Conservation (phyloP, 2,888 invertebrate species). For the Drosophila imparisetae region DNA sequence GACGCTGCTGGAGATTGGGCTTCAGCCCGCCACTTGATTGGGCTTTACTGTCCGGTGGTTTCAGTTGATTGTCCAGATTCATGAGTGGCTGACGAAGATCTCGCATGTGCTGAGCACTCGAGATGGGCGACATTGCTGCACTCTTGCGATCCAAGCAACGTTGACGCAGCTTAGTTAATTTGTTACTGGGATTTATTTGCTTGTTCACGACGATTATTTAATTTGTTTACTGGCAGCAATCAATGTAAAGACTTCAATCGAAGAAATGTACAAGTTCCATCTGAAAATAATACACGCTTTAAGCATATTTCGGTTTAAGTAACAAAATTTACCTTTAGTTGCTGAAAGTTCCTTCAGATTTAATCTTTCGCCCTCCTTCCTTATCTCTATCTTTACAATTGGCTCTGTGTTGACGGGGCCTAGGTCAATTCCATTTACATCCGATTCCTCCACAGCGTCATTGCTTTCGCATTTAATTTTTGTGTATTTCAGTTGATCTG, state of each 20-base stretch:
- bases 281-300: background rate
- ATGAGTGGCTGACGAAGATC: slow-evolving; percentile 34
- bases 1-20: background rate
- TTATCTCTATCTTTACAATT: background rate
- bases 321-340: background rate
- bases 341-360: background rate
- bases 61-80: slow-evolving; percentile 14
- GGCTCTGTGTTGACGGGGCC: slow-evolving; percentile 22
- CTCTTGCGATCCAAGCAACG: background rate
- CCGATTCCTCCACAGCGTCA: background rate
- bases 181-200: background rate
- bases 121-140: background rate
- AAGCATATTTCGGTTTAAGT: background rate
- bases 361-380: background rate
- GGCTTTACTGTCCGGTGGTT: background rate
- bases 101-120: slow-evolving; percentile 21
- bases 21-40: background rate
- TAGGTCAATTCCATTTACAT: slow-evolving; percentile 23
- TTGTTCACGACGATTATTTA: slow-evolving; percentile 23
- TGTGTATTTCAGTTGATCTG: background rate
- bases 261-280: background rate
- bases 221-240: slow-evolving; percentile 1
- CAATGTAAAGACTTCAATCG: background rate
- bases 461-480: background rate
- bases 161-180: background rate